Percentiles rank a stretch among this genome's conserved stretches.
Conservation (phyloP, 2,888 invertebrate genomes). For the Lepidocyrtinus sp. region DNA sequence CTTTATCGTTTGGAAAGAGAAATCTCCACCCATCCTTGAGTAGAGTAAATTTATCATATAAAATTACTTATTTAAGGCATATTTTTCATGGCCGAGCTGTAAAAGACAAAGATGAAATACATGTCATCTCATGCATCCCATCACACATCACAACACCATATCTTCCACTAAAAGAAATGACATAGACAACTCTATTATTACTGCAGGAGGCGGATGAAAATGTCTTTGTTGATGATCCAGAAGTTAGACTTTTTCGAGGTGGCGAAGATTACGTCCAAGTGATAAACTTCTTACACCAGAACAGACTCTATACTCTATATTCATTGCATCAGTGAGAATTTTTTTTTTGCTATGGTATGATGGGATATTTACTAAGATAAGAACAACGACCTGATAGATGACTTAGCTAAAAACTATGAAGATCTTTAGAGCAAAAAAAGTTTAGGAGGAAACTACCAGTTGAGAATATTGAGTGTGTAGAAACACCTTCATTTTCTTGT, state of each 20-base stretch:
- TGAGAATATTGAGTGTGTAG: background rate
- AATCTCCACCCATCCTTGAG: slow-evolving; percentile 3
- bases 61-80: slow-evolving; percentile 14
- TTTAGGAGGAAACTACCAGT: background rate
- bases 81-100: background rate
- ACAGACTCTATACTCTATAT: no score
- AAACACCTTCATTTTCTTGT: background rate
- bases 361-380: no score
- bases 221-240: background rate
- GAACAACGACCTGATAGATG: no score
- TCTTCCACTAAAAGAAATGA: background rate
- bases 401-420: no score
- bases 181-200: slow-evolving; percentile 1
- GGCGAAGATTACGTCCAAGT: background rate
- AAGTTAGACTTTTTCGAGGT: background rate
- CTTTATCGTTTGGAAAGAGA: slow-evolving; percentile 5
- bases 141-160: slow-evolving; percentile 34
- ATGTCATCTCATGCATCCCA: slow-evolving; percentile 39
- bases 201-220: background rate
- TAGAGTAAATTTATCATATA: slow-evolving; percentile 10
- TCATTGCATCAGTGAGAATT: no score
- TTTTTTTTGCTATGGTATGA: no score
- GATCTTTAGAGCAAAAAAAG: no score
- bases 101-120: slow-evolving; percentile 55
- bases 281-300: background rate